A percentile compares a stretch with the other conserved stretches of the same genome.
phyloP scores from a whole-genome alignment of 2,797 vertebrate species.

The Neopelma chrysocephalum region DNA sequence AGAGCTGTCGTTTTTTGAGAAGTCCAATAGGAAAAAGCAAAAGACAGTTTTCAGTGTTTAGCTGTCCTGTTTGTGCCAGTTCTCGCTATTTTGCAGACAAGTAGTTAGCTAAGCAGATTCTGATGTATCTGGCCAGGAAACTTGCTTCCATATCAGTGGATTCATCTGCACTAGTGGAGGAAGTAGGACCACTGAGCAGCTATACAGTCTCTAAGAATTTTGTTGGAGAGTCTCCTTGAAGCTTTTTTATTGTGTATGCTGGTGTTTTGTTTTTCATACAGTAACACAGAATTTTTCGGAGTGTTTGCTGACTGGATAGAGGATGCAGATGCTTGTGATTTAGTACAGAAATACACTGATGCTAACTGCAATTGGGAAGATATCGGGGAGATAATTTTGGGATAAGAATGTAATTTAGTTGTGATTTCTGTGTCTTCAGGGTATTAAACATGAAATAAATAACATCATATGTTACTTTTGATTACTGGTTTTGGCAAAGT shows the following conservation, averaged over 20 bases:
- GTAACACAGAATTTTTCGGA: background rate
- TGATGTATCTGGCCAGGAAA: background rate
- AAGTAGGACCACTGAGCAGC: background rate
- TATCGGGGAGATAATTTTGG: background rate
- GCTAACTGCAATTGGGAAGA: background rate
- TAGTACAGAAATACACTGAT: background rate
- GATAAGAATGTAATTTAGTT: background rate
- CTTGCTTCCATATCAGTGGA: too few species aligned
- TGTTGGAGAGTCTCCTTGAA: background rate
- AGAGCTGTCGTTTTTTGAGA: background rate
- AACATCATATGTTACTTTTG: fast-evolving
- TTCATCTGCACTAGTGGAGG: background rate
- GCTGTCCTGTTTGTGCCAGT: background rate
- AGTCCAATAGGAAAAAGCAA: background rate
- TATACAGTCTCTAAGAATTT: background rate
- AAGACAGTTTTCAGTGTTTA: background rate
- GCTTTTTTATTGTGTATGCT: background rate
- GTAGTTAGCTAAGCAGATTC: background rate
- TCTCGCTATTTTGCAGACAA: background rate
- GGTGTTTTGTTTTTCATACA: background rate
- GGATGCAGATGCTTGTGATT: background rate
- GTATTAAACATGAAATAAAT: background rate
- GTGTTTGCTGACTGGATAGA: fast-evolving
- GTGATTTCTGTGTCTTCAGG: background rate
- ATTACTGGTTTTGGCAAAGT: background rate